These are phyloP conservation scores for Rhopalosiphum maidis DNA, from an alignment of 1,140 invertebrate genomes.

Conservation along the genomic window DNA sequence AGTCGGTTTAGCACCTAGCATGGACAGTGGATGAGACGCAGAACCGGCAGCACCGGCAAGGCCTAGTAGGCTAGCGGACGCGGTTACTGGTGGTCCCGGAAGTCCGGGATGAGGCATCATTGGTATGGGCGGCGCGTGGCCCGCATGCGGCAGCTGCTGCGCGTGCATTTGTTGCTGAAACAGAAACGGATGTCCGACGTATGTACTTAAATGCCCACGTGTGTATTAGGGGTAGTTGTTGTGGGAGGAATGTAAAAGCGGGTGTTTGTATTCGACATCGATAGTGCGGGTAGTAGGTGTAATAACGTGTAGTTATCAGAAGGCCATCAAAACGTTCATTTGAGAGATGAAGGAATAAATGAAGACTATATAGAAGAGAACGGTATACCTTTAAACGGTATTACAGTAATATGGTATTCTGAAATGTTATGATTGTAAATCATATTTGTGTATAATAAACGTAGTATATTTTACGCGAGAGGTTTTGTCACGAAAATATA, in stretches of 20 bases:
- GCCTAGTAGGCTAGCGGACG: slow-evolving; percentile 67
- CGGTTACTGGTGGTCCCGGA: slow-evolving; percentile 67
- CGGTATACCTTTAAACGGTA: neutral
- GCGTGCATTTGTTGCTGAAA: slow-evolving; percentile 80
- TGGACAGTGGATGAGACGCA: slow-evolving; percentile 73
- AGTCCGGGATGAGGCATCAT: slow-evolving; percentile 74
- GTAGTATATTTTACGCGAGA: neutral
- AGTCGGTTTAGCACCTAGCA: slow-evolving; percentile 75
- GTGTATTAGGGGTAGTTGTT: neutral
- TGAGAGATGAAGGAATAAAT: neutral
- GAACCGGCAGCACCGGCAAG: slow-evolving; percentile 66
- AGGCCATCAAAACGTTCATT: slow-evolving; percentile 15
- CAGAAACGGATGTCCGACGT: slow-evolving; percentile 31
- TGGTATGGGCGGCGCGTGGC: slow-evolving; percentile 74
- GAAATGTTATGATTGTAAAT: neutral
- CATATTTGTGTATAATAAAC: neutral
- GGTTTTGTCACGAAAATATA: neutral
- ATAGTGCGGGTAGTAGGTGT: neutral
- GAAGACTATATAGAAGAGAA: neutral
- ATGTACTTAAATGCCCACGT: neutral
- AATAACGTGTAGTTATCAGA: neutral
- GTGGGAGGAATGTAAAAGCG: neutral
- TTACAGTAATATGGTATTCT: neutral
- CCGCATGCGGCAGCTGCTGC: slow-evolving; percentile 80
- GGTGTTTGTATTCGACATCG: neutral